Evolutionary conservation across 2,797 vertebrate genomes (phyloP).

Genomic region (Margarornis squamiger): DNA sequence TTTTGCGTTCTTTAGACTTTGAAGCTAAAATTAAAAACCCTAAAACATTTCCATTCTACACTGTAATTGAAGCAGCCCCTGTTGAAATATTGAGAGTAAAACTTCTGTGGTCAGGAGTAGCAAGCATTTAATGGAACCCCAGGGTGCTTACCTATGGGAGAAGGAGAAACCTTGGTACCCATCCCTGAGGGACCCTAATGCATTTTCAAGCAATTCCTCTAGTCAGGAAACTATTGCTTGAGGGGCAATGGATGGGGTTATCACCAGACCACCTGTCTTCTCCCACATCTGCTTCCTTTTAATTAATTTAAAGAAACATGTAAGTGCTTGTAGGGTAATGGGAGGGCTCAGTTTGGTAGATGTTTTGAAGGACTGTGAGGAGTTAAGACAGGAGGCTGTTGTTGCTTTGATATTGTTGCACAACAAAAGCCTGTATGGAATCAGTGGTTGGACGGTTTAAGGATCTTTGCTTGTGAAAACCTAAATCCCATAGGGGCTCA

Average conservation of each 20-base stretch:
- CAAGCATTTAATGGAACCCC: not conserved
- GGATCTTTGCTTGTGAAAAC: not conserved
- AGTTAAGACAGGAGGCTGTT: not conserved
- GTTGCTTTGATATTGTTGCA: not conserved
- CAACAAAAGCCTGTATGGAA: not conserved
- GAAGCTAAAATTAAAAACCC: not conserved
- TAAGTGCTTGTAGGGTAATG: not conserved
- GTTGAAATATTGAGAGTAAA: not conserved
- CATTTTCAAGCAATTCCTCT: not conserved
- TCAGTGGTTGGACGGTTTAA: not conserved
- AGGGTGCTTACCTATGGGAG: not conserved
- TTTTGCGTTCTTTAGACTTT: not conserved
- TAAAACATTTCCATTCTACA: not conserved
- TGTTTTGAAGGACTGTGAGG: not conserved
- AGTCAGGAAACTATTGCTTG: not conserved
- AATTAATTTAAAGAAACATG: not conserved
- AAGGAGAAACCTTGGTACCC: not conserved
- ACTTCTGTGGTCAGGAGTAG: not conserved
- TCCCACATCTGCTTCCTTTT: accelerated
- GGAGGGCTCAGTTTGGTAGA: not conserved
- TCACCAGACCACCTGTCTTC: not conserved
- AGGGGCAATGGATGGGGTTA: not conserved
- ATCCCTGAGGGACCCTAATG: not conserved
- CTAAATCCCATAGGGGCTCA: not conserved
- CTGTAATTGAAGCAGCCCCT: not conserved